These are phyloP conservation scores for Caenorhabditis uteleia DNA, from an alignment of 2,888 invertebrate species.

Conservation along the genomic window DNA sequence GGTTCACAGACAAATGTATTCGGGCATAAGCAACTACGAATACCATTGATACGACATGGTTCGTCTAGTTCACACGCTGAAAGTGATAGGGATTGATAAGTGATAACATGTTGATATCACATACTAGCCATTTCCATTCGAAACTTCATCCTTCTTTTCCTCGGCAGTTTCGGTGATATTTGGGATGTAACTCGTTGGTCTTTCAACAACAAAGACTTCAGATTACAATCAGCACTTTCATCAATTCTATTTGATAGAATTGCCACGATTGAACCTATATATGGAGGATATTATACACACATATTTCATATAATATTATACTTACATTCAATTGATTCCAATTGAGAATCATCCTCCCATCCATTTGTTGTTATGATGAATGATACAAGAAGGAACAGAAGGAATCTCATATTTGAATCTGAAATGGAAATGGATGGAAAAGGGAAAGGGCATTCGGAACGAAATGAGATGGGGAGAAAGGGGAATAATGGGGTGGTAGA, in stretches of 20 bases:
- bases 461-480: no score
- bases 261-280: conserved; percentile 38
- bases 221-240: conserved; percentile 30
- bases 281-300: not conserved
- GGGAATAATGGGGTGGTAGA: no score
- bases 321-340: conserved; percentile 29
- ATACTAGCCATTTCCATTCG: not conserved
- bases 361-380: not conserved
- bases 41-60: conserved; percentile 30
- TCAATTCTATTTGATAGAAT: conserved; percentile 30
- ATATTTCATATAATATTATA: not conserved
- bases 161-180: not conserved
- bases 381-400: not conserved
- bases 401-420: not conserved
- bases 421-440: no score
- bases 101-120: not conserved
- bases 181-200: not conserved
- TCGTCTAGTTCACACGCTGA: conserved; percentile 40
- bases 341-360: conserved; percentile 10
- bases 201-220: conserved; percentile 33
- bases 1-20: conserved; percentile 34
- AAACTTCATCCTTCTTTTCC: not conserved
- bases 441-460: no score
- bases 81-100: not conserved
- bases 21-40: conserved; percentile 37